phyloP scores from a whole-genome alignment of 2,113 vertebrate genomes.

The Hipposideros armiger region DNA sequence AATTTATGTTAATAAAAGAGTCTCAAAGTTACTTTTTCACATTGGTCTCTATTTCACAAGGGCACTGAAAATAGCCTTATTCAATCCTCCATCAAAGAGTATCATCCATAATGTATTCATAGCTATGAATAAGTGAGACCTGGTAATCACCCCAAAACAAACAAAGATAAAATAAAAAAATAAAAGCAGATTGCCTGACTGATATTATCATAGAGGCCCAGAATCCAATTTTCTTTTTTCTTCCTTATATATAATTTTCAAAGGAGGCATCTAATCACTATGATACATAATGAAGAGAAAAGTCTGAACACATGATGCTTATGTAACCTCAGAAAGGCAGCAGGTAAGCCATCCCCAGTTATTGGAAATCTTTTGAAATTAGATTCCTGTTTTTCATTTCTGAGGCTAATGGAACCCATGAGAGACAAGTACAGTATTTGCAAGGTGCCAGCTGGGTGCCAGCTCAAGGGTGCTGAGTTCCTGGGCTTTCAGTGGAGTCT shows the following conservation, averaged over 20 bases:
- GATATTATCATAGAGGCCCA: neutral
- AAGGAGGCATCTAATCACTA: neutral
- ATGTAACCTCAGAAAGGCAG: neutral
- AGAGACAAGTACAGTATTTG: constrained; percentile 36
- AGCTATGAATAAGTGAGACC: neutral
- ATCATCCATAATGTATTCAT: neutral
- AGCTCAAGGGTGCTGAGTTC: neutral
- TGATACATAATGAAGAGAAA: neutral
- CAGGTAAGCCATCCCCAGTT: neutral
- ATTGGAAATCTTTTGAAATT: constrained; percentile 37
- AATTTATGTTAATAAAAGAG: neutral
- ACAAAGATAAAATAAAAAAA: neutral
- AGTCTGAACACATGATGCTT: neutral
- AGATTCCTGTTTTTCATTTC: neutral
- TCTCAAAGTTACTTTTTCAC: neutral
- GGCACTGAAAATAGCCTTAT: neutral
- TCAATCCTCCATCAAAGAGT: constrained; percentile 2
- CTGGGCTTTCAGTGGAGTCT: constrained; percentile 11
- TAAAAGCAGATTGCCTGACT: neutral
- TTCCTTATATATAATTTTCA: neutral
- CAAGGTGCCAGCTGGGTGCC: constrained; percentile 38
- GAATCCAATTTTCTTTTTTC: neutral
- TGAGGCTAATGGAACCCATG: constrained; percentile 30
- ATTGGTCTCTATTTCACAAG: neutral
- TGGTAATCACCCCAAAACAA: constrained; percentile 10